Evolutionary conservation across 2,888 invertebrate species (phyloP).

Genomic region (Polietes domitor): DNA sequence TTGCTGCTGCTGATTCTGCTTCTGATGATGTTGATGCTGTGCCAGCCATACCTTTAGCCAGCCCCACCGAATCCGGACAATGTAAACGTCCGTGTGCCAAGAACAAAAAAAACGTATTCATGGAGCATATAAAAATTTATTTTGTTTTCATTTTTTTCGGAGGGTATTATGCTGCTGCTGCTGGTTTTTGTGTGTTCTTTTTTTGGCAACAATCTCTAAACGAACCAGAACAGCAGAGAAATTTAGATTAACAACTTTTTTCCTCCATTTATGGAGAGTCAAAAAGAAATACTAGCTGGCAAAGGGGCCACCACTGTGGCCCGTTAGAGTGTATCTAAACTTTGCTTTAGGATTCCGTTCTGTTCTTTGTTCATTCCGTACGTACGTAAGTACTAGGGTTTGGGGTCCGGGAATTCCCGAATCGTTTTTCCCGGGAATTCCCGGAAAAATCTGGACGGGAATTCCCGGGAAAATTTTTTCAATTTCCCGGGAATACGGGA

Average conservation of each 20-base stretch:
- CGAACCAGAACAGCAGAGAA: conserved; percentile 14
- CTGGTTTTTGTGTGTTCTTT: background rate
- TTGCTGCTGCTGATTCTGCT: background rate
- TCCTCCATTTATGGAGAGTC: background rate
- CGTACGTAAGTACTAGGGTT: too few species aligned
- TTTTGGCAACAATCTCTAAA: conserved; percentile 56
- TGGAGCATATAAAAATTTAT: background rate
- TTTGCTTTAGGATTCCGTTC: conserved; percentile 50
- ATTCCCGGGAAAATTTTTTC: too few species aligned
- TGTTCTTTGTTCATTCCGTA: background rate
- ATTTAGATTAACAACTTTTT: conserved; percentile 13
- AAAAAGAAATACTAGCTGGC: background rate
- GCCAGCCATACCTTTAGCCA: background rate
- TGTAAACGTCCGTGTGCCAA: conserved; percentile 36
- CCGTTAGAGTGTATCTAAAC: conserved; percentile 53
- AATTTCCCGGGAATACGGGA: too few species aligned
- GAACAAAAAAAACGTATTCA: conserved; percentile 32
- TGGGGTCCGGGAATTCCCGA: too few species aligned
- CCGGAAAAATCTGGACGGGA: too few species aligned
- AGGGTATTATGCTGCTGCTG: background rate
- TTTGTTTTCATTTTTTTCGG: background rate
- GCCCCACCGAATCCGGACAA: background rate
- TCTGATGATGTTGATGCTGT: background rate
- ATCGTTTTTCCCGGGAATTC: too few species aligned
- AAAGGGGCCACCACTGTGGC: background rate